These are phyloP conservation scores for Diuraphis noxia DNA, from an alignment of 1,140 invertebrate genomes.

Conservation along the genomic window DNA sequence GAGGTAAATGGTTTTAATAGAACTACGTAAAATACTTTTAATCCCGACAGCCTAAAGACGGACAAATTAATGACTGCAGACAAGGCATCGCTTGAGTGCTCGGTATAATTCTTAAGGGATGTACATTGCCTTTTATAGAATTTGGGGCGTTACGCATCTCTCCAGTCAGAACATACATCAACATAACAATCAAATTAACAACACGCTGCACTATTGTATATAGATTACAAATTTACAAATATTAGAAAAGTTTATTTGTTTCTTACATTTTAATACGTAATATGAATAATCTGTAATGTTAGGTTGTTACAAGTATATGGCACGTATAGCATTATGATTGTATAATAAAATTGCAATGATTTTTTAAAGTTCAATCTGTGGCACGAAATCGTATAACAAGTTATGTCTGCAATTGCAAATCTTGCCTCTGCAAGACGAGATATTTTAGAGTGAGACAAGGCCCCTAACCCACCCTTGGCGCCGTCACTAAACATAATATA, in stretches of 20 bases:
- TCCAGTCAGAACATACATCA: not conserved
- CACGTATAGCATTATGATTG: no score
- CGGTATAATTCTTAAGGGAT: not conserved
- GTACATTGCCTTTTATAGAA: not conserved
- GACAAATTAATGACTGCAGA: not conserved
- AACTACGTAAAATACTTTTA: no score
- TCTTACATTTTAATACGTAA: not conserved
- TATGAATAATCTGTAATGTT: no score
- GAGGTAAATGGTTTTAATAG: not conserved
- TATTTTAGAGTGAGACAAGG: no score
- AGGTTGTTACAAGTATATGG: no score
- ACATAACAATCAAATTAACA: not conserved
- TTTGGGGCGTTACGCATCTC: accelerated
- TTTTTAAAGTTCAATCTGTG: no score
- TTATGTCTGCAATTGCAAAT: no score
- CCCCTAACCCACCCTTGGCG: no score
- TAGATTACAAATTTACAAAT: not conserved
- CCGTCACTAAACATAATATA: no score
- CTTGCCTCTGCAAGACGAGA: no score
- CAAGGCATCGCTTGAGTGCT: not conserved
- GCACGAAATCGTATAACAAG: no score
- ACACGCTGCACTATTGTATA: not conserved
- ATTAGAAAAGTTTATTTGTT: not conserved
- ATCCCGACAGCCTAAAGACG: not conserved
- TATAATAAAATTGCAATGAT: no score